phyloP scores from a whole-genome alignment of 2,888 invertebrate genomes.

The Pyrocoelia pectoralis region DNA sequence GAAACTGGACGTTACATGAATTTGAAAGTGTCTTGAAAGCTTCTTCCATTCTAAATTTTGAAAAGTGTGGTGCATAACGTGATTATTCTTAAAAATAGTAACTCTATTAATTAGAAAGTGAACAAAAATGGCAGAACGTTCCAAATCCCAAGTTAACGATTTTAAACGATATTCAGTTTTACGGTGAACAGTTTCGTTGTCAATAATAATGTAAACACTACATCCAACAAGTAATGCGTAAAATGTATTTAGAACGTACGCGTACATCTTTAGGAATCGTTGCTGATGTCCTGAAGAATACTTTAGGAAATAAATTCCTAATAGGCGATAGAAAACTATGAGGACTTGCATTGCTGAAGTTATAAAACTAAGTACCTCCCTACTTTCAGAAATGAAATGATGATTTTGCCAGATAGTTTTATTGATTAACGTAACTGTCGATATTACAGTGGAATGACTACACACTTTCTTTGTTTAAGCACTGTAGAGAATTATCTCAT shows the following conservation, averaged over 20 bases:
- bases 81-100: not conserved
- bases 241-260: not conserved
- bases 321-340: not conserved
- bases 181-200: not conserved
- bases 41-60: not conserved
- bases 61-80: not conserved
- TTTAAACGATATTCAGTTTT: not conserved
- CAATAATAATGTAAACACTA: not conserved
- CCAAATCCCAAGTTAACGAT: not conserved
- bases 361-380: no score
- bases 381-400: no score
- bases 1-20: not conserved
- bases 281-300: not conserved
- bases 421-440: no score
- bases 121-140: not conserved
- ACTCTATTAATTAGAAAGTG: not conserved
- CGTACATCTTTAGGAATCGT: not conserved
- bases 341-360: no score
- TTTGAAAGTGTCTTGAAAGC: not conserved
- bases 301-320: not conserved
- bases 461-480: no score
- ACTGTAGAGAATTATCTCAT: no score
- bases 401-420: no score
- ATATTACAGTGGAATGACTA: no score
- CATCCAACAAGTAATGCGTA: not conserved